Evolutionary conservation across 1,140 invertebrate genomes (phyloP).

Genomic region (Tetramorium alpestre): DNA sequence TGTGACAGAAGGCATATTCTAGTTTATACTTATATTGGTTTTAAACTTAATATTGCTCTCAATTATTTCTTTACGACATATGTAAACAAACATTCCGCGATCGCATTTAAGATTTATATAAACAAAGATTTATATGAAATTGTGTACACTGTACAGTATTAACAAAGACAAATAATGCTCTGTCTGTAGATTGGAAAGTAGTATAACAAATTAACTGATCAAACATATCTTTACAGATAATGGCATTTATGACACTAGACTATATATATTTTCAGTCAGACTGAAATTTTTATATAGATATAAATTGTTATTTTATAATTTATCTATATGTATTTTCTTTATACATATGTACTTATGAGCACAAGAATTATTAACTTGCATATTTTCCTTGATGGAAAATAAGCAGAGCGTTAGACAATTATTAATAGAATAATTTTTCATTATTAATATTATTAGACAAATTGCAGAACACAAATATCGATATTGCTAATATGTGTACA

Average conservation of each 20-base stretch:
- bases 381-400: conserved; percentile 32
- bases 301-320: conserved; percentile 14
- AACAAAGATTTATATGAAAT: neutral
- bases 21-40: neutral
- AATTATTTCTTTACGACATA: conserved; percentile 24
- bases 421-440: neutral
- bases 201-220: conserved; percentile 12
- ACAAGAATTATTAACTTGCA: conserved; percentile 12
- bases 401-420: neutral
- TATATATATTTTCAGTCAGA: conserved; percentile 42
- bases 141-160: neutral
- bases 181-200: conserved; percentile 37
- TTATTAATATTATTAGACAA: conserved; percentile 9
- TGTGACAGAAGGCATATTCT: neutral
- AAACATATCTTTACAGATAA: conserved; percentile 58
- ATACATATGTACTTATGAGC: conserved; percentile 18
- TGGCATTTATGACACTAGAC: neutral
- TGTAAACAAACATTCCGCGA: neutral
- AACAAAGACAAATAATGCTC: conserved; percentile 4
- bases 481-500: neutral
- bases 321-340: conserved; percentile 5
- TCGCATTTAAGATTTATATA: conserved; percentile 19
- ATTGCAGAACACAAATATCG: neutral
- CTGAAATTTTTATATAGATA: neutral
- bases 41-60: neutral